Conservation (phyloP, 2,888 invertebrate genomes). For the Horisme vitalbata region DNA sequence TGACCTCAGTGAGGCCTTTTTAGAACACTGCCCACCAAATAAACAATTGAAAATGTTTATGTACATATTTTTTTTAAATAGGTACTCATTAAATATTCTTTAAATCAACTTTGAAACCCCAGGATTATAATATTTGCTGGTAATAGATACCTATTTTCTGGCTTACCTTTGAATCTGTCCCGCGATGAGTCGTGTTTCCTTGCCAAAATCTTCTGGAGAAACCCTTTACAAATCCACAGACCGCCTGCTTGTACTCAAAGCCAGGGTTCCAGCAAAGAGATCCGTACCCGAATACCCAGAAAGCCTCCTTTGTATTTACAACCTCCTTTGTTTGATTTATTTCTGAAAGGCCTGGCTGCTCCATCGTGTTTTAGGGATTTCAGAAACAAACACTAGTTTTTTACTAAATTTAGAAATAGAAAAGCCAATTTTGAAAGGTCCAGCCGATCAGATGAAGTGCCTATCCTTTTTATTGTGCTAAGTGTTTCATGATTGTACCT, state of each 20-base stretch:
- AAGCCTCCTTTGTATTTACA: conserved; percentile 58
- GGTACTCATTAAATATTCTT: too few relatives aligned
- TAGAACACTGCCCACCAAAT: background rate
- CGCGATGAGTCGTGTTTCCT: conserved; percentile 91
- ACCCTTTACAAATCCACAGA: conserved; percentile 92
- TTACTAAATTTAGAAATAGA: conserved; percentile 20
- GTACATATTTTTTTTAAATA: too few relatives aligned
- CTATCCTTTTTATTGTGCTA: conserved; percentile 51
- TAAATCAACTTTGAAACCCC: too few relatives aligned
- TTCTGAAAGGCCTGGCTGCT: conserved; percentile 16
- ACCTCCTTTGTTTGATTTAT: conserved; percentile 12
- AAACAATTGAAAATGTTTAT: background rate
- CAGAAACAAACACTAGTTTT: conserved; percentile 4
- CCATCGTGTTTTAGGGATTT: conserved; percentile 17
- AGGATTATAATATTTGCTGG: too few relatives aligned
- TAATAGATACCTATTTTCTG: too few relatives aligned
- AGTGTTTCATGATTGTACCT: conserved; percentile 59
- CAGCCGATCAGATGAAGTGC: conserved; percentile 18
- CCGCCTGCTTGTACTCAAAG: conserved; percentile 90
- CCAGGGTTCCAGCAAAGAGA: conserved; percentile 98
- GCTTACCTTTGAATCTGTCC: conserved; percentile 87
- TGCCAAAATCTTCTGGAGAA: conserved; percentile 96
- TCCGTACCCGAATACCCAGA: conserved; percentile 98
- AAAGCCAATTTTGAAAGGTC: background rate
- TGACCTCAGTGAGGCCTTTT: conserved; percentile 4